Evolutionary conservation across 2,113 vertebrate genomes (phyloP), one percentile per base, ranked within the genome.

Genomic region (Esox niger): DNA sequence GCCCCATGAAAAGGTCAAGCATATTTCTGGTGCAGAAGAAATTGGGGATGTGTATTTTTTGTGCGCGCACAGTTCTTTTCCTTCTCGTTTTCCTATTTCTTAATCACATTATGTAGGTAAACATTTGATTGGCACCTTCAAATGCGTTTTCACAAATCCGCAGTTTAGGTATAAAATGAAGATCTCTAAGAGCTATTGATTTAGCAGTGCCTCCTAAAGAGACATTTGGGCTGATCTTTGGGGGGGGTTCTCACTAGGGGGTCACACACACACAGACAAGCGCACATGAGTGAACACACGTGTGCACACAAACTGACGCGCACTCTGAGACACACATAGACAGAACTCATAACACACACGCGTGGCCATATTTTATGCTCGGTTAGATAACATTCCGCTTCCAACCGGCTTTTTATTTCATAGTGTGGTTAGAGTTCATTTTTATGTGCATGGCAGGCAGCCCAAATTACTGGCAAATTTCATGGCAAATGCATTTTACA

Each of bases 161-260:
- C 35, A 2, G 62, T 58, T 56, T 82, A 43, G 60, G 71, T 75
- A 64, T 64, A 64, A 76, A 67, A 79, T 56, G 77, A 10, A 43
- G 11, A 69, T 83, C 70, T 78, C 21, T 69, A 66, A 76, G 78
- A 68, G 71, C 70, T 80, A 85, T 84, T 82, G 81, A 86, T 82
- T 78, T 35, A 69, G 74, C 79, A 74, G 59, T 79, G 59, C 73
- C 74, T 71, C 73, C 80, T 11, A 33, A 70, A 70, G 71, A 79
- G 76, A 55, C 78, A 78, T 85, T 73, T 75, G 66, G 61, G 64
- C 63, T 26, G 2, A 76, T 70, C 79, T 52, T 49, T 25, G 78
- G 82, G 79, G 82, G 79, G 71, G 66, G 64, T 23, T 66, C 64
- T 79, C 68, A 58, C 32, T 47, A 73, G 72, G 69, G 74, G 72